Evolutionary conservation across 2,888 invertebrate genomes (phyloP), one percentile per base, ranked within the genome.

Genomic region (Lasioglossum pauxillum): DNA sequence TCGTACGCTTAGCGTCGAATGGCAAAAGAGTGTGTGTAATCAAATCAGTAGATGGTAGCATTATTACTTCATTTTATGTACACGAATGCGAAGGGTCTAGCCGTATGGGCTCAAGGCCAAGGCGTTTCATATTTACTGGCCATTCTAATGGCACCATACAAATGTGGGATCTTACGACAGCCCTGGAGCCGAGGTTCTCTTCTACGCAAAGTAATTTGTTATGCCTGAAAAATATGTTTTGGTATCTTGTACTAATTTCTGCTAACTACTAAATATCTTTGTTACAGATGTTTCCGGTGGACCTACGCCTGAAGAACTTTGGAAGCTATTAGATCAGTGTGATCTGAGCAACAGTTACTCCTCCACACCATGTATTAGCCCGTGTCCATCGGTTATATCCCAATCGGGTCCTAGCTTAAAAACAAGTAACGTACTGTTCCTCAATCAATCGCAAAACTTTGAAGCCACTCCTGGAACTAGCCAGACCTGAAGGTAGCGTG

Each of bases 161-260:
- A 96, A 98, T 99, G 98, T 99, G 99, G 99, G 99, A 99, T 96
- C 96, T 99, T 85, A 99, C 99, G 23, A 99, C 99, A 16, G 99
- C 99, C 23, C 96, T 99, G 78, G 98, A 99, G 95, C 96, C 98
- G 89, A 92, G 95, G 90, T 95, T 96, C 93, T 96, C 95, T 94
- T 95, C 95, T 92, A 96, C 96, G 90, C 95, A 95, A 93, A 95
- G 96, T 96, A 93, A 91, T 23, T n/a, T 38, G 41, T 16, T 71
- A 16, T 49, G 12, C 7, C n/a, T 41, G 41, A 41, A 71, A 41
- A 71, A 71, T 71, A 41, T 23, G 12, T n/a, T 12, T 41, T 41
- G 14, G n/a, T 41, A 41, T 16, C 8, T 31, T 64, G 31, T 41
- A 46, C n/a, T 23, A 19, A 23, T 71, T n/a, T n/a, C 16, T 67